Base-by-base conservation (phyloP, 2,797 vertebrate genomes). In the Protonibea diacanthus region DNA sequence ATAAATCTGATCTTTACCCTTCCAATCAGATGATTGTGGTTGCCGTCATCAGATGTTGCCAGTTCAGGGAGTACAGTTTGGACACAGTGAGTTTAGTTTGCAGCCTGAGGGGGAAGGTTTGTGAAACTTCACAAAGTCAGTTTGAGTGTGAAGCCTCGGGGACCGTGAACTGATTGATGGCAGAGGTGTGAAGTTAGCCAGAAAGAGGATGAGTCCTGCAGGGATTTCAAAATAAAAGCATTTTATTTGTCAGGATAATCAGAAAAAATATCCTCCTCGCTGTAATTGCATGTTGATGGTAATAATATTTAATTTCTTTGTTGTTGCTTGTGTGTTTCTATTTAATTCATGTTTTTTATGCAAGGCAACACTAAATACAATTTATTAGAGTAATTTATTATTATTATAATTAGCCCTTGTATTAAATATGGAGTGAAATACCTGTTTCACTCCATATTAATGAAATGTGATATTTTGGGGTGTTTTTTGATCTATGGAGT, bases 201-300 rank as follows among this genome's bases (percentile, higher is more conserved):
- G 2, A 5, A 21, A 33, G 18, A 51, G 6, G 33, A 11, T 0
- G 4, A 20, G 17, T 42, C 9, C n/a, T 1, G 6, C 42, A 10
- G 21, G 40, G 65, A 33, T 61, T 77, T 62, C 49, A 74, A 58
- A 18, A 73, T 40, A 67, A 51, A 67, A 3, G 14, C 0, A 17
- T n/a, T 17, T 63, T 47, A 11, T 42, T 11, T 23, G 2, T 2
- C 10, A 5, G 2, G 7, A 27, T 8, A 9, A 17, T 12, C 10
- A 48, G 25, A 13, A 17, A 9, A 38, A 33, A 33, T 8, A 33
- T 33, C 8, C 33, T 33, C 7, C 33, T 33, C 33, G 1, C 7
- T 33, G 33, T 38, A 38, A 38, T 9, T 38, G 33, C 8, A 38
- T 38, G 8, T 38, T 38, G 33, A 38, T 38, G 33, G 33, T 38